Evolutionary conservation across 1,140 invertebrate genomes (phyloP), one percentile per base, ranked within the genome.

Genomic region (Caenorhabditis inopinata): DNA sequence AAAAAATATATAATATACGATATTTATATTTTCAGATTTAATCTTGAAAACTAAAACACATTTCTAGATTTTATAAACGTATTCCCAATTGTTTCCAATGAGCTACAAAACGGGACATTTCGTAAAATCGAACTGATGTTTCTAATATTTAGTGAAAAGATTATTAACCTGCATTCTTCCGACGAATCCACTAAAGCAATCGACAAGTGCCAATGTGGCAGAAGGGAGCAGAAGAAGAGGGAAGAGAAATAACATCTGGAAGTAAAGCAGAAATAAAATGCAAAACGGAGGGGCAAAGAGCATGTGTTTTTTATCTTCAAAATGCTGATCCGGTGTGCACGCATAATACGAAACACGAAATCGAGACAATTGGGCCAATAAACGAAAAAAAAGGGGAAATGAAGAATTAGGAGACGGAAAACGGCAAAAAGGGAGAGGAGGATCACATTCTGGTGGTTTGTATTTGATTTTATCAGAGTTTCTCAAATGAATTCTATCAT

Each of bases 151-250:
- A 7, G 5, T 58, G 5, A 23, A 42, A 16, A 0, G n/a, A n/a
- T n/a, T n/a, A 46, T 21, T 58, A 0, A 80, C 79, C 79, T 80
- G 68, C 48, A 80, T 80, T 45, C 46, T 29, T 35, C 79, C 79
- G 0, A 58, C 45, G 25, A 80, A 80, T 75, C 79, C 79, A 58
- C 45, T 21, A 16, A 80, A 68, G 46, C 79, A 80, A 49, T 80
- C 79, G 11, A 75, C 32, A 16, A 79, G 58, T 32, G 78, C 58
- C 45, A 46, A 74, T 9, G 58, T 75, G 27, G 27, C 46, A 25
- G 68, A 73, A 16, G 78, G 78, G 48, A 74, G 25, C 12, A 79
- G 18, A 4, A 79, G 58, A 46, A 74, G 45, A 27, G 47, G 21
- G 29, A 79, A 6, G n/a, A 47, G 2, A 18, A 75, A 25, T 27